Percentiles rank a stretch among this genome's conserved stretches.
phyloP scores from a whole-genome alignment of 2,888 invertebrate species.

The Pemphredon lugubris region DNA sequence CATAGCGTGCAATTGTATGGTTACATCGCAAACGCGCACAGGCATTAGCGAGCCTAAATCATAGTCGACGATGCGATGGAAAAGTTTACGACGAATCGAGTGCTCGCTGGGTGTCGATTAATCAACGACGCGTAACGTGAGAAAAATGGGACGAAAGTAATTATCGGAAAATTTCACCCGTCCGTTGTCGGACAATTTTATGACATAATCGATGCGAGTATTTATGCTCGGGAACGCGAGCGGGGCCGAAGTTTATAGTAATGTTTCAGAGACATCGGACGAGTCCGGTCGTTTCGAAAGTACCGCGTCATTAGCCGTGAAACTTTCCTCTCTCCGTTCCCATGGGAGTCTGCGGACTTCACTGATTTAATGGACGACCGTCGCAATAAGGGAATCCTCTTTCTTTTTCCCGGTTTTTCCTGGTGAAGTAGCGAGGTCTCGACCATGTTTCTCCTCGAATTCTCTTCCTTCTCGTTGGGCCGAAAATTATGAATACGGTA shows the following conservation, averaged over 20 bases:
- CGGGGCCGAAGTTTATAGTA: conserved; percentile 21
- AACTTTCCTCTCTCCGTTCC: conserved; percentile 54
- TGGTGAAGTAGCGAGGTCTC: too few relatives aligned
- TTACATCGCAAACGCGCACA: too few relatives aligned
- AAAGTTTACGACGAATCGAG: neutral
- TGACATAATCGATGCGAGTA: conserved; percentile 25
- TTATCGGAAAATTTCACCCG: conserved; percentile 8
- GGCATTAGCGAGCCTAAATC: too few relatives aligned
- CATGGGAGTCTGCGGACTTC: conserved; percentile 48
- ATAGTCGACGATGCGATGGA: neutral
- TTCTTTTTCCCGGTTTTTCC: conserved; percentile 2
- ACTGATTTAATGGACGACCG: conserved; percentile 59
- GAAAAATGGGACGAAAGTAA: neutral
- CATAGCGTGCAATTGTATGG: too few relatives aligned
- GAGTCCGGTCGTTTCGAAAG: conserved; percentile 57
- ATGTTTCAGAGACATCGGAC: conserved; percentile 32
- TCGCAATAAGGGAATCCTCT: conserved; percentile 45
- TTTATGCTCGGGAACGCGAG: conserved; percentile 30
- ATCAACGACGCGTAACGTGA: neutral
- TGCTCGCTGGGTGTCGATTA: neutral
- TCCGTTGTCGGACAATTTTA: conserved; percentile 2
- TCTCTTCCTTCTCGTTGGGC: too few relatives aligned
- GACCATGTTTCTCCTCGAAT: too few relatives aligned
- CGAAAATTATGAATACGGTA: too few relatives aligned
- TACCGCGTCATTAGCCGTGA: conserved; percentile 60